Conservation (phyloP, 2,888 invertebrate genomes). For the Melanostoma mellinum region DNA sequence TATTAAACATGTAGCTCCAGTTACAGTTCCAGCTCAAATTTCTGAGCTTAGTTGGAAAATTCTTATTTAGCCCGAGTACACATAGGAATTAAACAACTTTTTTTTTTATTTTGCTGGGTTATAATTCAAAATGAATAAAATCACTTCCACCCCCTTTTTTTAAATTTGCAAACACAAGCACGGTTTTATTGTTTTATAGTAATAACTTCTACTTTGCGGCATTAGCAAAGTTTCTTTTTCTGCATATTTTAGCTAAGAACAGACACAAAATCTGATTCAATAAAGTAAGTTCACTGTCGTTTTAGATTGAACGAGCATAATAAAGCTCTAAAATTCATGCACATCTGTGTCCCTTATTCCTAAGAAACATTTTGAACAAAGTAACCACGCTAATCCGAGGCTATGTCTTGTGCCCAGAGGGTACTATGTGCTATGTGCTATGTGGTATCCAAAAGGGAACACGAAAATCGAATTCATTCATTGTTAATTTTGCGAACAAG, state of each 20-base stretch:
- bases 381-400: constrained; percentile 47
- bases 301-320: constrained; percentile 23
- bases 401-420: constrained; percentile 23
- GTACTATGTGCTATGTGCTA: constrained; percentile 11
- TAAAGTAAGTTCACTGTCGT: constrained; percentile 9
- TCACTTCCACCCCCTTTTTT: no score
- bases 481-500: constrained; percentile 38
- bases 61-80: no score
- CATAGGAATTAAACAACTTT: no score
- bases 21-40: no score
- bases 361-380: constrained; percentile 51
- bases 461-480: constrained; percentile 42
- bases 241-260: background rate
- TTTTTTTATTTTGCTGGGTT: no score
- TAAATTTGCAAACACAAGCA: no score
- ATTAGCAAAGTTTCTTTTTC: no score
- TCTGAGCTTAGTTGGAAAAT: no score
- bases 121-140: no score
- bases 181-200: no score
- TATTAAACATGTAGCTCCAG: no score
- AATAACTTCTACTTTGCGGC: no score
- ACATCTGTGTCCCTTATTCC: constrained; percentile 42
- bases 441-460: constrained; percentile 44
- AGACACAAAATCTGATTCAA: constrained; percentile 35
- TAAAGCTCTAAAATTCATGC: constrained; percentile 48